phyloP scores from a whole-genome alignment of 2,888 invertebrate genomes.

The Drosophila austrosaltans region DNA sequence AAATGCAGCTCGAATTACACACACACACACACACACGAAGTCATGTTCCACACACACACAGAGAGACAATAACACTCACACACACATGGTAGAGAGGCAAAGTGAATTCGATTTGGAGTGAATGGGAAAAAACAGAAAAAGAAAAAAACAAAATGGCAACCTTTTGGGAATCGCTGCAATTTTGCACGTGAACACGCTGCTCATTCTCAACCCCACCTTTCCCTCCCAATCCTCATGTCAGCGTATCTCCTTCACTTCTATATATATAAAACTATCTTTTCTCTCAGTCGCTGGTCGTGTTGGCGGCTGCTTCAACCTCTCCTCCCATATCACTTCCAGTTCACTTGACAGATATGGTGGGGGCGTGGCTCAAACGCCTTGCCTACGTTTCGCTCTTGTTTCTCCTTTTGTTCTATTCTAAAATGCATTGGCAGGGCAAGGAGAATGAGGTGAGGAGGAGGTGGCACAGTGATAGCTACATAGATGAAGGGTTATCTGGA shows the following conservation, averaged over 20 bases:
- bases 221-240: background rate
- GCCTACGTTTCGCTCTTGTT: slow-evolving; percentile 49
- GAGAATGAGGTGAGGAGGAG: slow-evolving; percentile 20
- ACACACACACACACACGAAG: slow-evolving; percentile 16
- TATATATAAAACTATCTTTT: background rate
- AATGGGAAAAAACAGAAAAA: background rate
- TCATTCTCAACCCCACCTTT: slow-evolving; percentile 46
- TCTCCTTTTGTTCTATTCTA: slow-evolving; percentile 23
- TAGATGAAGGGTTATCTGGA: slow-evolving; percentile 1
- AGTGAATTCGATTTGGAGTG: slow-evolving; percentile 14
- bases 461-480: background rate
- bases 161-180: slow-evolving; percentile 72
- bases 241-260: too few relatives aligned
- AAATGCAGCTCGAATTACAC: slow-evolving; percentile 44
- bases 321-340: slow-evolving; percentile 76
- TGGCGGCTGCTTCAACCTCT: background rate
- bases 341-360: slow-evolving; percentile 75
- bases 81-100: background rate
- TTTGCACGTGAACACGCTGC: slow-evolving; percentile 78
- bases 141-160: slow-evolving; percentile 43
- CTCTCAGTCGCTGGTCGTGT: background rate
- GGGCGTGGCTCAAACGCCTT: slow-evolving; percentile 49
- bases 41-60: background rate
- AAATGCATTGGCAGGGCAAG: slow-evolving; percentile 63
- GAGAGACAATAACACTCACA: slow-evolving; percentile 2